phyloP scores from a whole-genome alignment of 2,797 vertebrate species.

The Chrosomus eos region DNA sequence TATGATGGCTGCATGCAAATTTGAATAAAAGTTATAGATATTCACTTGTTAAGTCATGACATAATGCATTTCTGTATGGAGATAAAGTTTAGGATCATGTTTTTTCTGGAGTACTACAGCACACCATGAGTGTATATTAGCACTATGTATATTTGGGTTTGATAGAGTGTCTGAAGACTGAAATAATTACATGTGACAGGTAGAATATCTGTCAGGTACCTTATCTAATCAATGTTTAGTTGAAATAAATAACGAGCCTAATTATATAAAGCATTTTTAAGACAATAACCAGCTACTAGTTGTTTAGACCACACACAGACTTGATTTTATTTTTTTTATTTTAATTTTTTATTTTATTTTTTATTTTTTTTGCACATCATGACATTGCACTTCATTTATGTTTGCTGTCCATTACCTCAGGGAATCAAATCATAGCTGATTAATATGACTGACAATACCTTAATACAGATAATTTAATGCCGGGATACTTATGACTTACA shows the following conservation, averaged over 20 bases:
- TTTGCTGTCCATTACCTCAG: conserved; percentile 4
- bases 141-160: background rate
- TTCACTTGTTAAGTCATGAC: background rate
- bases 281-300: background rate
- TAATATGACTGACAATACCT: conserved; percentile 54
- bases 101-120: background rate
- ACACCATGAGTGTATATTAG: background rate
- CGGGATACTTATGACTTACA: conserved; percentile 57
- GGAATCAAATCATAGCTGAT: conserved; percentile 51
- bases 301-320: background rate
- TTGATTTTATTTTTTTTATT: too few species aligned
- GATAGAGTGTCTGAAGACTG: background rate
- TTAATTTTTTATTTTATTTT: too few species aligned
- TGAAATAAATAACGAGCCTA: background rate
- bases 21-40: background rate
- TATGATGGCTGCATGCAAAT: background rate
- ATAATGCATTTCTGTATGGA: background rate
- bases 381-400: background rate
- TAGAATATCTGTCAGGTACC: background rate
- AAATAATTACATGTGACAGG: background rate
- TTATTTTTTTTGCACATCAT: background rate
- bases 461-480: conserved; percentile 59
- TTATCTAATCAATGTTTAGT: background rate
- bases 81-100: background rate
- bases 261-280: background rate